A percentile compares a stretch with the other conserved stretches of the same genome.
Conservation (phyloP, 2,797 vertebrate species). For the Melanogrammus aeglefinus region DNA sequence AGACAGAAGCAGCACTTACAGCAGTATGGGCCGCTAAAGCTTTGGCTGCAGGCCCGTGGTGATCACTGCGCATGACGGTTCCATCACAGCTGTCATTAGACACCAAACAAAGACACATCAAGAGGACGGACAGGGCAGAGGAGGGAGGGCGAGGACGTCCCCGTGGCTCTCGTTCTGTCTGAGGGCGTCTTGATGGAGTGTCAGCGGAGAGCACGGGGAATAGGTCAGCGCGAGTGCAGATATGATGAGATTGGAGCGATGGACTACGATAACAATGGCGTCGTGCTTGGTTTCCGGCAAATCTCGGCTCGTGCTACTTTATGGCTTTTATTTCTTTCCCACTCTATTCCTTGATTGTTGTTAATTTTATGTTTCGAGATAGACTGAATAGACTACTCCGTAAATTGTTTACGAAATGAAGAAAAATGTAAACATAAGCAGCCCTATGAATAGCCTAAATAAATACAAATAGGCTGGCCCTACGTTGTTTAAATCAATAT, state of each 20-base stretch:
- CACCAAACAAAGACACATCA: conserved; percentile 60
- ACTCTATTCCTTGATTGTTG: background rate
- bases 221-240: conserved; percentile 47
- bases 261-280: conserved; percentile 10
- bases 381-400: background rate
- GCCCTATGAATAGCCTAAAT: background rate
- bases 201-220: conserved; percentile 38
- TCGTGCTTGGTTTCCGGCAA: background rate
- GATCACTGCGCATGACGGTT: conserved; percentile 71
- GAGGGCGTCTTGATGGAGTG: conserved; percentile 57
- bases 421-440: background rate
- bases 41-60: conserved; percentile 43
- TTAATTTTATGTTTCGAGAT: background rate
- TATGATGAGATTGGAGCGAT: conserved; percentile 14
- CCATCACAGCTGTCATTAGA: conserved; percentile 72
- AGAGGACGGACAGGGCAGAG: conserved; percentile 26
- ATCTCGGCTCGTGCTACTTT: background rate
- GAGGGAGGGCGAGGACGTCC: conserved; percentile 24
- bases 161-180: conserved; percentile 52
- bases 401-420: background rate
- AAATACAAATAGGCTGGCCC: background rate
- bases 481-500: background rate
- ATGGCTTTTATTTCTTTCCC: background rate
- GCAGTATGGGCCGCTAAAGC: background rate
- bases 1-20: conserved; percentile 14